Evolutionary conservation across 1,140 invertebrate genomes (phyloP).

Genomic region (Microvelia longipes): DNA sequence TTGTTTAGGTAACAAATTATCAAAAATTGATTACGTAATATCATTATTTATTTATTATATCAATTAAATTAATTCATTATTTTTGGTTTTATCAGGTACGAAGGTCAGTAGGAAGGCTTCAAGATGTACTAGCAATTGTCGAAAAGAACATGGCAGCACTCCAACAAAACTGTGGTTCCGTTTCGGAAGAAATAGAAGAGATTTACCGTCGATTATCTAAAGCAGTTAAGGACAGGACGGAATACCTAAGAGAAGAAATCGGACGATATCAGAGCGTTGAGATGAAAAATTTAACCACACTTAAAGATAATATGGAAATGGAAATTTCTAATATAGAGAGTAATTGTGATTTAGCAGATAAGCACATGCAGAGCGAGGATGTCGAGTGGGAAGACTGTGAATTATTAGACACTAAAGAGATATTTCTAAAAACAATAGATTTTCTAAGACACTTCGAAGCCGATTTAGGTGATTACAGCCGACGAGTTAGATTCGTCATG

Average conservation of each 20-base stretch:
- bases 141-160: constrained; percentile 72
- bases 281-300: constrained; percentile 57
- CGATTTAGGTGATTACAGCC: constrained; percentile 72
- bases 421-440: constrained; percentile 83
- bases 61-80: too few species aligned
- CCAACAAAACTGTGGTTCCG: constrained; percentile 67
- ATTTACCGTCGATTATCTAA: constrained; percentile 75
- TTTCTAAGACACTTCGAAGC: constrained; percentile 87
- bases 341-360: constrained; percentile 93
- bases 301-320: constrained; percentile 84
- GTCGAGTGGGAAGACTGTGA: constrained; percentile 76
- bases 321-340: constrained; percentile 80
- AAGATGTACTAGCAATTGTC: constrained; percentile 64
- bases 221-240: constrained; percentile 80
- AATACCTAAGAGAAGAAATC: constrained; percentile 71
- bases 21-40: too few species aligned
- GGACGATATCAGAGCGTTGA: constrained; percentile 45
- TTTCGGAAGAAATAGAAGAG: constrained; percentile 83
- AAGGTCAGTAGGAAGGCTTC: constrained; percentile 65
- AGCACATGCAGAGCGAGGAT: constrained; percentile 66
- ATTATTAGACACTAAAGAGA: constrained; percentile 83
- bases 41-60: too few species aligned
- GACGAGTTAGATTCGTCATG: constrained; percentile 68
- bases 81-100: too few species aligned
- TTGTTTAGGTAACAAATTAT: too few species aligned